A percentile compares a stretch with the other conserved stretches of the same genome.
phyloP scores from a whole-genome alignment of 2,797 vertebrate species.

The Geotrypetes seraphini region DNA sequence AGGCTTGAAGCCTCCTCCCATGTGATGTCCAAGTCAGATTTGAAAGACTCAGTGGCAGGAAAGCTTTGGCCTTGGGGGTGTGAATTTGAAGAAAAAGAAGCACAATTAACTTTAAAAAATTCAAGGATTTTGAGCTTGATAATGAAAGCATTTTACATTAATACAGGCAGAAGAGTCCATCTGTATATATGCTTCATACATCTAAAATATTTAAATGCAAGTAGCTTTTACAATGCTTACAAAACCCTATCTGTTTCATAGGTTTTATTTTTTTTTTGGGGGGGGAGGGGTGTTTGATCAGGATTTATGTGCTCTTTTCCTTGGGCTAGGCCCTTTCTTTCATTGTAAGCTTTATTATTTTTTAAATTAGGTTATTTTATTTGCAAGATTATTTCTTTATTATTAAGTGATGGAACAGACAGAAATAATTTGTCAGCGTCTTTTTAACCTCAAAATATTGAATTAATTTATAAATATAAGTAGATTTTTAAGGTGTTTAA shows the following conservation, averaged over 20 bases:
- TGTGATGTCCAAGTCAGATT: constrained; percentile 55
- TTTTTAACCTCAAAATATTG: not conserved
- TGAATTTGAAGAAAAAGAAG: constrained; percentile 53
- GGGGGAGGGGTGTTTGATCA: too few relatives aligned
- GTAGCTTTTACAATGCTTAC: constrained; percentile 42
- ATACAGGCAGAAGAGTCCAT: constrained; percentile 51
- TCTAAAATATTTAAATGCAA: constrained; percentile 54
- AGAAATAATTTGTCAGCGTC: too few relatives aligned
- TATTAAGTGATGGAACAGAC: too few relatives aligned
- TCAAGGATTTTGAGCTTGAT: constrained; percentile 60
- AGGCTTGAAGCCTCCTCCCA: constrained; percentile 54
- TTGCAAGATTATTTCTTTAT: too few relatives aligned
- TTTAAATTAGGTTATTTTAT: not conserved
- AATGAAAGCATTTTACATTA: constrained; percentile 48
- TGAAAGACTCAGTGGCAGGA: constrained; percentile 60
- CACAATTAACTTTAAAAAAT: constrained; percentile 68
- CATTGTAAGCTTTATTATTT: not conserved
- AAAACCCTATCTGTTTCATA: constrained; percentile 41
- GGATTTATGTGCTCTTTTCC: constrained; percentile 17
- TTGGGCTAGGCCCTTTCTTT: constrained; percentile 6
- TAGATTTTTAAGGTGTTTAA: constrained; percentile 3
- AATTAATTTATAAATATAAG: not conserved
- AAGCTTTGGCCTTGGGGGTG: constrained; percentile 63
- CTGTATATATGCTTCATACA: constrained; percentile 49
- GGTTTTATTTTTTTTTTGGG: constrained; percentile 29